phyloP scores from a whole-genome alignment of 2,888 invertebrate genomes.

The Oligia strigilis region DNA sequence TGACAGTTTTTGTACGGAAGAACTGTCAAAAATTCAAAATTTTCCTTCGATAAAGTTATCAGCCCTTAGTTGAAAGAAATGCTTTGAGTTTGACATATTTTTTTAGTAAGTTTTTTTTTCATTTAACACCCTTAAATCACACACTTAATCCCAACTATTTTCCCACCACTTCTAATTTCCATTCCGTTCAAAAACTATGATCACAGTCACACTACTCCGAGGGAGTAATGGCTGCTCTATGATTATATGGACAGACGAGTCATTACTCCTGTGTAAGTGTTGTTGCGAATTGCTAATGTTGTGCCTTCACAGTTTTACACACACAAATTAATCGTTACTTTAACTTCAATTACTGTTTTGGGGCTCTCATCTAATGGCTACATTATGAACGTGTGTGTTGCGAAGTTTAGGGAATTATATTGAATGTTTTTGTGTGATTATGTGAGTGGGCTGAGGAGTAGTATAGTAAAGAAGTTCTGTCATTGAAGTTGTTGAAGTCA shows the following conservation, averaged over 20 bases:
- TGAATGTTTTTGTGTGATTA: conserved; percentile 36
- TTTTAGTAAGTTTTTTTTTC: not conserved
- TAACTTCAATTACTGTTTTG: conserved; percentile 79
- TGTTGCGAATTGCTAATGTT: conserved; percentile 90
- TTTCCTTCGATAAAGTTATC: too few species aligned
- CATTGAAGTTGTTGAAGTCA: not conserved
- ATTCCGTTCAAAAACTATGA: conserved; percentile 15
- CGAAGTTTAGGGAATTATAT: conserved; percentile 40
- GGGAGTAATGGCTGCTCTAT: conserved; percentile 89
- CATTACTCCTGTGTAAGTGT: conserved; percentile 90
- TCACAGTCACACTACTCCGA: conserved; percentile 75
- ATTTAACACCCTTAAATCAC: not conserved
- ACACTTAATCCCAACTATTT: not conserved
- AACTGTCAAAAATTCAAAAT: too few species aligned
- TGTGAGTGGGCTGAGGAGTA: not conserved
- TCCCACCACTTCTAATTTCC: not conserved
- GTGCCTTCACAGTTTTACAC: conserved; percentile 86
- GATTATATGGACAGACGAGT: conserved; percentile 91
- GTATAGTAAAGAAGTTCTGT: not conserved
- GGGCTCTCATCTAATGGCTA: conserved; percentile 66
- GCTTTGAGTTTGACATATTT: not conserved
- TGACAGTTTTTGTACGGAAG: too few species aligned
- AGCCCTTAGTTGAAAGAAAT: too few species aligned
- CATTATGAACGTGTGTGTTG: conserved; percentile 51
- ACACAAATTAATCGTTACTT: conserved; percentile 87